phyloP scores from a whole-genome alignment of 1,140 invertebrate species.

The Bombus balteatus region DNA sequence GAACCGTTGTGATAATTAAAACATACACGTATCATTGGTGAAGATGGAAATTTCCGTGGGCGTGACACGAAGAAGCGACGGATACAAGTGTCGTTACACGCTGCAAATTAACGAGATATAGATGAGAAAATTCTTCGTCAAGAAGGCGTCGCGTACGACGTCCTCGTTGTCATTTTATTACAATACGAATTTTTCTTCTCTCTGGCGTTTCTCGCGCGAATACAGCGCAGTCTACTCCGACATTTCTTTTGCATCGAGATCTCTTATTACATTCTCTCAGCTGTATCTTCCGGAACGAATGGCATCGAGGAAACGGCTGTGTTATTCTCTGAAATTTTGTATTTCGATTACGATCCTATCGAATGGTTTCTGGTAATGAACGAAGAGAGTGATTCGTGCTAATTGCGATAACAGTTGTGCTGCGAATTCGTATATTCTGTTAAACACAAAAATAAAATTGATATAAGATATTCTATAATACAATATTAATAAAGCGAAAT shows the following conservation, averaged over 20 bases:
- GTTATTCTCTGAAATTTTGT: neutral
- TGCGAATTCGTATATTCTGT: neutral
- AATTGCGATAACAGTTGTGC: neutral
- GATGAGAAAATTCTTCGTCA: neutral
- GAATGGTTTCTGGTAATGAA: neutral
- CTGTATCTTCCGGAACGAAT: constrained; percentile 19
- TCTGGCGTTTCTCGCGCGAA: neutral
- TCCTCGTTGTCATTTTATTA: constrained; percentile 20
- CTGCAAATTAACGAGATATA: constrained; percentile 20
- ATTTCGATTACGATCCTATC: neutral
- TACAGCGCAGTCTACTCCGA: neutral
- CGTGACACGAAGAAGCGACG: neutral
- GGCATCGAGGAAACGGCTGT: neutral
- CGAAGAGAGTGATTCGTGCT: neutral
- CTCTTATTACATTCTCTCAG: constrained; percentile 18
- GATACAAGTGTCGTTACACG: neutral
- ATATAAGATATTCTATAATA: neutral
- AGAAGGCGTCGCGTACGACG: neutral
- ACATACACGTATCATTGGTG: neutral
- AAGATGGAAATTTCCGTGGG: neutral
- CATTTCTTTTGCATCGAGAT: neutral
- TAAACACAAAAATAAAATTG: neutral
- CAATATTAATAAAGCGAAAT: neutral
- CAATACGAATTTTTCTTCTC: neutral
- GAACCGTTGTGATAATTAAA: neutral